Evolutionary conservation across 2,888 invertebrate species (phyloP), one percentile per base, ranked within the genome.

Genomic region (Apamea crenata): DNA sequence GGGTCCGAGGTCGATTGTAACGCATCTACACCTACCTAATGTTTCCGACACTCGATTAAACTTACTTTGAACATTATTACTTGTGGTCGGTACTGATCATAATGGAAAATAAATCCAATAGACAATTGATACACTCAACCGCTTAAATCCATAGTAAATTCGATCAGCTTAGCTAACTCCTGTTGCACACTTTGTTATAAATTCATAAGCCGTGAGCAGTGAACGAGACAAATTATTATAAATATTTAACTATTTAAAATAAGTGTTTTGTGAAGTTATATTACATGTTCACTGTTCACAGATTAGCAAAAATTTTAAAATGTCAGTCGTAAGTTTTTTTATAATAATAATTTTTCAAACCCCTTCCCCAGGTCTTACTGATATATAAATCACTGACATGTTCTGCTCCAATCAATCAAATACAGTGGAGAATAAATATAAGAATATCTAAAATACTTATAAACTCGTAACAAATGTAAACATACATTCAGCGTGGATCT

Each of bases 371-470:
- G 86, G 87, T 90, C 87, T 87, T 85, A 88, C 84, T 86, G 90
- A 90, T 90, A 90, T 87, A 90, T 89, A 89, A 90, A 91, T 90
- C 90, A 89, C 90, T 93, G 93, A 93, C 93, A 91, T 90, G 90
- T 92, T 92, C 92, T 92, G 93, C 91, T 94, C 92, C 94, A 91
- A 95, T 94, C 88, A 94, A 95, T 95, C 90, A 94, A 94, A 94
- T 95, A 95, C 94, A 96, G 94, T 96, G 96, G 97, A 97, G 97
- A 97, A 97, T 97, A 97, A 97, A 97, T 97, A 97, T 97, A 97
- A 97, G 97, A 97, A 97, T 97, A 97, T 97, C 97, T 97, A 97
- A 97, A 97, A 97, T 97, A 97, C 97, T 97, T 96, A 96, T 97
- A 96, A 97, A 97, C 96, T 96, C 92, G 96, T 97, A 97, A 97